Evolutionary conservation across 2,888 invertebrate genomes (phyloP), one percentile per base, ranked within the genome.

Genomic region (Hyposoter dolosus): DNA sequence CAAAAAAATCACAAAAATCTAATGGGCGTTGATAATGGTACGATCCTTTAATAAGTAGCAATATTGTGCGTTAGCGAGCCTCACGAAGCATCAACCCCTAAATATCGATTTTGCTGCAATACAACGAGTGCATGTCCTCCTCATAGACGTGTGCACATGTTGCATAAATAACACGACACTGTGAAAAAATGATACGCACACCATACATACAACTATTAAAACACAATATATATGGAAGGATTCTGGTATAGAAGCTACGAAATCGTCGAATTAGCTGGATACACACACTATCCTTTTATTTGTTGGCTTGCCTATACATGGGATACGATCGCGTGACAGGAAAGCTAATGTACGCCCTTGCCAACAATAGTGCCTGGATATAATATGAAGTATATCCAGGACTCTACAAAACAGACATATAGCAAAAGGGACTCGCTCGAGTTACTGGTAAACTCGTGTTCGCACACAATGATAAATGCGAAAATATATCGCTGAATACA

Each of bases 301-400:
- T 77, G 71, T 75, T 47, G 69, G 83, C 82, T 75, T 69, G 81
- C 53, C n/a, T 56, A 60, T 63, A 78, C 60, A 65, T 66, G 87
- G 82, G 78, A 88, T 79, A 83, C 32, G 88, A 90, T 93, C 91
- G 93, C 93, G 93, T 93, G 93, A 92, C 92, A 90, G 89, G 90
- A 88, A 89, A 83, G 88, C 90, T 89, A 91, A 91, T 90, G 87
- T 88, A 83, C 89, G 87, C 88, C 82, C 79, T 32, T 66, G 87
- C 89, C 88, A 88, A 89, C 90, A 90, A 92, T 91, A 86, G 89
- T 68, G 60, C 65, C 63, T 47, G 60, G 72, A 83, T 74, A 89
- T 91, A 91, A 91, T 92, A 91, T 91, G 92, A 92, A 91, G 89
- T 89, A 91, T 90, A 87, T 89, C 88, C 89, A 50, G 90, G 87